Evolutionary conservation across 2,888 invertebrate species (phyloP).

Genomic region (Serrognathus titanus): DNA sequence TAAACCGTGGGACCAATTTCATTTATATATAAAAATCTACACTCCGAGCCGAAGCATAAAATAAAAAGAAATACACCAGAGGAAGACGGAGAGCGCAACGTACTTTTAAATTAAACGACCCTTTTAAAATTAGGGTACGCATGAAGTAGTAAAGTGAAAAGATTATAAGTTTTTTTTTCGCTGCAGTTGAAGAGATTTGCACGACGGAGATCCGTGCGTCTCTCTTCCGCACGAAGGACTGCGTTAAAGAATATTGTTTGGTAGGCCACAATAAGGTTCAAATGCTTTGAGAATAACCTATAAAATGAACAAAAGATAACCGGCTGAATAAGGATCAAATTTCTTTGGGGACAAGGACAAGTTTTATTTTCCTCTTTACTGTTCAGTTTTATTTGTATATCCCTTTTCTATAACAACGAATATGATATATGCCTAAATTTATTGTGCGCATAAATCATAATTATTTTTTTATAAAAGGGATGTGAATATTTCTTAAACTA

Average conservation of each 20-base stretch:
- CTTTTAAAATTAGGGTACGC: conserved; percentile 15
- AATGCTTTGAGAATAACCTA: conserved; percentile 20
- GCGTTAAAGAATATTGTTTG: conserved; percentile 7
- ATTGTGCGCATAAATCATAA: no score
- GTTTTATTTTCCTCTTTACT: conserved; percentile 8
- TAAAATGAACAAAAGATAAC: conserved; percentile 23
- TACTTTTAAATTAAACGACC: background rate
- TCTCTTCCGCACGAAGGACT: background rate
- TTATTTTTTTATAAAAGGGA: no score
- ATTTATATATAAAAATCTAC: no score
- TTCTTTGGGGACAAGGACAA: conserved; percentile 22
- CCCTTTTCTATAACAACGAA: background rate
- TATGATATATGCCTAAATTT: no score
- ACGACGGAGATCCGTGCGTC: conserved; percentile 5
- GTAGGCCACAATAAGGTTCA: conserved; percentile 16
- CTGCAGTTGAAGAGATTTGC: conserved; percentile 11
- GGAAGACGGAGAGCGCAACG: background rate
- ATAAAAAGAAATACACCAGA: background rate
- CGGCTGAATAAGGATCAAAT: conserved; percentile 26
- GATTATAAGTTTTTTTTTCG: conserved; percentile 18
- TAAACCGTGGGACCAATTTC: no score
- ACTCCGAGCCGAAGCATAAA: background rate
- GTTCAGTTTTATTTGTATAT: conserved; percentile 6
- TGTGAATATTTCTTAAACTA: no score
- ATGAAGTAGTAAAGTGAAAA: conserved; percentile 21